Evolutionary conservation across 2,888 invertebrate genomes (phyloP).

Genomic region (Plebejus anna): DNA sequence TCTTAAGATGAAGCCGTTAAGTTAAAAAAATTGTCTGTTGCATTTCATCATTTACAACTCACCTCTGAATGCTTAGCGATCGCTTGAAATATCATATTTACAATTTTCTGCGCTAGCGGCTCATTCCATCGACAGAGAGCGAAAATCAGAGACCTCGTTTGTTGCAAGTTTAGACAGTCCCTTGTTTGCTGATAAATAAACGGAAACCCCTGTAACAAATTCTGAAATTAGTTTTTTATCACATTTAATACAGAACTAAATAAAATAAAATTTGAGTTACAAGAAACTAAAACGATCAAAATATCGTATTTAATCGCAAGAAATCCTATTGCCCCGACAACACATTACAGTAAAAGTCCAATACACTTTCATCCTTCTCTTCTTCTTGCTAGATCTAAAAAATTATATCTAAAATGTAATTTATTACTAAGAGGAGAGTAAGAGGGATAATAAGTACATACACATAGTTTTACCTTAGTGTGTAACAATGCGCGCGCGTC

Average conservation of each 20-base stretch:
- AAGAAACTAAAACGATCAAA: background rate
- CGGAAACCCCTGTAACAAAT: conserved; percentile 86
- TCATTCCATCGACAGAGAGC: conserved; percentile 96
- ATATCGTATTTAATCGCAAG: background rate
- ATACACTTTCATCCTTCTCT: too few relatives aligned
- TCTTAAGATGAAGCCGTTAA: too few relatives aligned
- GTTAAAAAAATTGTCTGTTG: background rate
- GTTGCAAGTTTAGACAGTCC: conserved; percentile 94
- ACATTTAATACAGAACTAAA: too few relatives aligned
- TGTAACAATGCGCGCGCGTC: conserved; percentile 92
- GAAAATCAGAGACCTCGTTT: conserved; percentile 94
- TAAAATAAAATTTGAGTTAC: background rate
- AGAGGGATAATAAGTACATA: background rate
- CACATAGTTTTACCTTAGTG: conserved; percentile 82
- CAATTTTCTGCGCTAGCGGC: conserved; percentile 91
- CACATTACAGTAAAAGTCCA: too few relatives aligned
- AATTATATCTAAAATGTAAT: too few relatives aligned
- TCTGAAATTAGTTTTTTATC: conserved; percentile 7
- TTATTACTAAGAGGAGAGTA: too few relatives aligned
- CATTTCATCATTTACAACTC: conserved; percentile 38
- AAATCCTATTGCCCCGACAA: too few relatives aligned
- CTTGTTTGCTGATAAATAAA: conserved; percentile 97
- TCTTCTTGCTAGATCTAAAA: too few relatives aligned
- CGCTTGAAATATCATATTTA: conserved; percentile 93
- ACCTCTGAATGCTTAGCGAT: conserved; percentile 95